Base-by-base conservation (phyloP, 2,888 invertebrate genomes). In the Aphidoletes aphidimyza region DNA sequence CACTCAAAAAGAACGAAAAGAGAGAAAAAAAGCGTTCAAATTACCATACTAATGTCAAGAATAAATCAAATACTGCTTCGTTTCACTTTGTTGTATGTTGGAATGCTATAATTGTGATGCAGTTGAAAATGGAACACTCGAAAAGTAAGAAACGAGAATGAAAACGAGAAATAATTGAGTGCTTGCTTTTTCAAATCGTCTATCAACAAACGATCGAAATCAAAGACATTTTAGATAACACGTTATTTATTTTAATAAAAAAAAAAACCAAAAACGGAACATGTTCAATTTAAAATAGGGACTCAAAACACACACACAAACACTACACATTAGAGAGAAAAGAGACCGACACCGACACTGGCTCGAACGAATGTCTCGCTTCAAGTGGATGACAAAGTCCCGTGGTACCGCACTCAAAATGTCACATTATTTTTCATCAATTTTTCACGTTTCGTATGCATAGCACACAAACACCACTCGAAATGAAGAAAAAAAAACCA, bases 191-290 rank as follows among this genome's bases (percentile, higher is more conserved):
- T 14, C 34, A 69, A 69, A 69, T 30, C 30, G 69, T 81, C 81
- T 81, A 81, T 81, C 81, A 81, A 36, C 81, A 81, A 81, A 81
- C 37, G 81, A 81, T 81, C 81, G 22, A 36, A 81, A 36, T 81
- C 81, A 81, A 81, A 37, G 39, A 37, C 37, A 81, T 81, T 69
- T 69, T 30, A 69, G 69, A 69, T 69, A 69, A 69, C 69, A 69
- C 69, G 69, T 69, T 69, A 69, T 69, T 69, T 69, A 69, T 69
- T 69, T 69, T 69, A 69, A 69, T 69, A 69, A 69, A 54, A 39
- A 39, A 39, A 39, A 39, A 39, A 39, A 11, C 5, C 5, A 39
- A 39, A 39, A 54, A 69, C 34, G 69, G 30, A 69, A 69, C 69
- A 69, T 69, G 34, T 30, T 69, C 30, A 30, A 69, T 42, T 42